Evolutionary conservation across 2,888 invertebrate genomes (phyloP).

Genomic region (Hemicrepidius hirtus): DNA sequence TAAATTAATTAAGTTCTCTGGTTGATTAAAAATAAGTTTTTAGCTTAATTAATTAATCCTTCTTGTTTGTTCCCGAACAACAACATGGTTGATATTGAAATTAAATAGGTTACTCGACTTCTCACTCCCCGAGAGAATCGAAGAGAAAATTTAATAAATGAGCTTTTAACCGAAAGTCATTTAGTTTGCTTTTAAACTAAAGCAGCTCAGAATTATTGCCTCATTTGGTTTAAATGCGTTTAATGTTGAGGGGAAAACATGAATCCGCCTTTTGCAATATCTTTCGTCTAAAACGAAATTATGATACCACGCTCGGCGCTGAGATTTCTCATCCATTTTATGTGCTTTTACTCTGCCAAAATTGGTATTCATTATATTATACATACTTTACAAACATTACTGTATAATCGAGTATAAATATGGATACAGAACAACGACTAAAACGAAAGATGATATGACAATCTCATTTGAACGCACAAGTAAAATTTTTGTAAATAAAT

Average conservation of each 20-base stretch:
- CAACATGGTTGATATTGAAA: not conserved
- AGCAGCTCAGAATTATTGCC: slow-evolving; percentile 12
- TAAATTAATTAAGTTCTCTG: slow-evolving; percentile 9
- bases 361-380: slow-evolving; percentile 20
- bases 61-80: slow-evolving; percentile 7
- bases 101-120: not conserved
- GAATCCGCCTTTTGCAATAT: not conserved
- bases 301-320: not conserved
- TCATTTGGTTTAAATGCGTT: slow-evolving; percentile 15
- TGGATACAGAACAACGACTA: not conserved
- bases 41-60: slow-evolving; percentile 7
- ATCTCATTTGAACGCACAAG: not conserved
- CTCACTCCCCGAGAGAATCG: not conserved
- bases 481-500: not conserved
- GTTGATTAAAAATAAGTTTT: slow-evolving; percentile 12
- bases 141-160: slow-evolving; percentile 13
- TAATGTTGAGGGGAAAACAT: slow-evolving; percentile 9
- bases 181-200: slow-evolving; percentile 26
- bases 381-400: slow-evolving; percentile 25
- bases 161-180: slow-evolving; percentile 14
- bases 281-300: slow-evolving; percentile 17
- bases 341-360: slow-evolving; percentile 8
- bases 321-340: slow-evolving; percentile 20
- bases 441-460: not conserved
- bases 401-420: slow-evolving; percentile 14